phyloP scores from a whole-genome alignment of 2,113 vertebrate species.

The Cyprinodon tularosa region DNA sequence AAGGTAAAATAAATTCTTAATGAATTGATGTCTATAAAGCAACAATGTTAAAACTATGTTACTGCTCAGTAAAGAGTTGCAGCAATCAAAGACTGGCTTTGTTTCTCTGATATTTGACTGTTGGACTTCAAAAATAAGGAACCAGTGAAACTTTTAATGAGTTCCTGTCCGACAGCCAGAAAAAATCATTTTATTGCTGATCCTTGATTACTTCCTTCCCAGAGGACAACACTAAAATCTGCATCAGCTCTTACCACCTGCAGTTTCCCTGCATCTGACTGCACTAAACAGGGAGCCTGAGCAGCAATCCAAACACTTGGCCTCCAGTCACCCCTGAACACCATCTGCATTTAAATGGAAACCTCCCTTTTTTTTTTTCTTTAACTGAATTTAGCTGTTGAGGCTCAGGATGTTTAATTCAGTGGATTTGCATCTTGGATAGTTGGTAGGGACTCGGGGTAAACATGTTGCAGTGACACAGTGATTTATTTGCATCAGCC shows the following conservation, averaged over 20 bases:
- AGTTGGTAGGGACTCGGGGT: background rate
- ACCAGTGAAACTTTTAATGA: slow-evolving; percentile 44
- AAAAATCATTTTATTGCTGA: slow-evolving; percentile 23
- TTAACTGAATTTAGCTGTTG: slow-evolving; percentile 6
- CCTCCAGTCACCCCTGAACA: slow-evolving; percentile 38
- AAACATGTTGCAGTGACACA: background rate
- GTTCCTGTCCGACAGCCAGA: slow-evolving; percentile 42
- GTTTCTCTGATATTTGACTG: background rate
- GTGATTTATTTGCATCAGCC: background rate
- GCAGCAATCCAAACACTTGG: slow-evolving; percentile 21
- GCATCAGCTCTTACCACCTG: slow-evolving; percentile 21
- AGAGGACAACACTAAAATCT: slow-evolving; percentile 26
- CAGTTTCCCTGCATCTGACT: background rate
- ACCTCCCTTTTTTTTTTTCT: background rate
- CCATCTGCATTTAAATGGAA: slow-evolving; percentile 54
- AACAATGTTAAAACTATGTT: no score
- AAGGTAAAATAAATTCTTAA: no score
- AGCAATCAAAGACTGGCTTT: background rate
- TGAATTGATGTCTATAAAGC: no score
- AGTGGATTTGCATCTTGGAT: background rate
- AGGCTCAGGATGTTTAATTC: slow-evolving; percentile 19
- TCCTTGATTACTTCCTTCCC: slow-evolving; percentile 9
- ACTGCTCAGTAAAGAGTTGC: background rate
- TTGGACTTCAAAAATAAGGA: background rate
- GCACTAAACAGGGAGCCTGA: slow-evolving; percentile 13